These are phyloP conservation scores for Neostethus bicornis DNA, from an alignment of 2,797 vertebrate species.

Conservation along the genomic window DNA sequence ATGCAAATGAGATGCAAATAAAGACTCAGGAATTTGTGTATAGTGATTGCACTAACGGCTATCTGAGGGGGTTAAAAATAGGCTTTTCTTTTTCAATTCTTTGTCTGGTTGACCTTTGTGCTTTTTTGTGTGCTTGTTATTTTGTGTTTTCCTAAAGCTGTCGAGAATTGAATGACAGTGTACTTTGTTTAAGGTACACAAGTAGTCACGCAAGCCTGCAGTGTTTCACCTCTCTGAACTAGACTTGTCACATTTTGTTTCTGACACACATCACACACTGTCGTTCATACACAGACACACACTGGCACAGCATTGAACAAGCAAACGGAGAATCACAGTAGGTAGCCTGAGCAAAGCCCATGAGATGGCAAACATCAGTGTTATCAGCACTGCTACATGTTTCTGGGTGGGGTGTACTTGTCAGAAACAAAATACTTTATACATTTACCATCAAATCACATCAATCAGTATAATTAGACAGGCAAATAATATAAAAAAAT, in stretches of 20 bases:
- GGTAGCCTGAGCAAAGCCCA: conserved; percentile 38
- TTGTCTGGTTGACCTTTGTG: conserved; percentile 34
- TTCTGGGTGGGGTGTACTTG: background rate
- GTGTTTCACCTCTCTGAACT: conserved; percentile 36
- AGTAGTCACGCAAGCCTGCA: conserved; percentile 53
- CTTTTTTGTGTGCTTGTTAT: conserved; percentile 15
- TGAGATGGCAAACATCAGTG: conserved; percentile 20
- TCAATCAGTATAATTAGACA: background rate
- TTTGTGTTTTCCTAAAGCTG: conserved; percentile 35
- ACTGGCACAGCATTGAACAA: background rate
- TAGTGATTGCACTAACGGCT: conserved; percentile 70
- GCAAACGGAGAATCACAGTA: conserved; percentile 43
- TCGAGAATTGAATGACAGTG: conserved; percentile 41
- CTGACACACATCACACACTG: conserved; percentile 34
- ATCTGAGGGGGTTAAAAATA: conserved; percentile 55
- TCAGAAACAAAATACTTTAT: background rate
- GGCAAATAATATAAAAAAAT: too few species aligned
- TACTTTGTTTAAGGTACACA: conserved; percentile 42
- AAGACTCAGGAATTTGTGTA: conserved; percentile 63
- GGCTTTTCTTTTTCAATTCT: conserved; percentile 50
- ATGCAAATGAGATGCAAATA: conserved; percentile 78
- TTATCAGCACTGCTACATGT: background rate
- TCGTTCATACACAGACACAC: background rate
- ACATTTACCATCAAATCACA: background rate
- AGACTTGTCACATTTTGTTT: conserved; percentile 62